Percentiles rank a stretch among this genome's conserved stretches.
Conservation (phyloP, 2,888 invertebrate genomes). For the Limnephilus marmoratus region DNA sequence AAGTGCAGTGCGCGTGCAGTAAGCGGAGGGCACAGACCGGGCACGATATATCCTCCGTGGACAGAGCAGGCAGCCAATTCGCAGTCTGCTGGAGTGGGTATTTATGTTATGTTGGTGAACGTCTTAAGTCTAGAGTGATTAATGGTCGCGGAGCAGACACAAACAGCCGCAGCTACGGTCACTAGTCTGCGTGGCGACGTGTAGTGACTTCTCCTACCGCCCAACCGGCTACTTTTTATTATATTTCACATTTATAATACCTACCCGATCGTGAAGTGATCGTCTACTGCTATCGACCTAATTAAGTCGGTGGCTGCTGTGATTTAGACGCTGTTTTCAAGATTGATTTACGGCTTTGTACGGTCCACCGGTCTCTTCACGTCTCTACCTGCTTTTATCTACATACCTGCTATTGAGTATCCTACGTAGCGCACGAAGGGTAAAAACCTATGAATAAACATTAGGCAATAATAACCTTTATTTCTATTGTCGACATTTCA, state of each 20-base stretch:
- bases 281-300: conserved; percentile 32
- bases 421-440: not conserved
- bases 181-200: conserved; percentile 31
- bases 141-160: not conserved
- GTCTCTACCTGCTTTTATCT: not conserved
- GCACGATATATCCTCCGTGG: not conserved
- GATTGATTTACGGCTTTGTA: conserved; percentile 32
- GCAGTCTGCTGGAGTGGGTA: not conserved
- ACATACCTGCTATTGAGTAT: not conserved
- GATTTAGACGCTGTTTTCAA: conserved; percentile 33
- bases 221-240: not conserved
- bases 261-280: not conserved
- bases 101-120: not conserved
- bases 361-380: not conserved
- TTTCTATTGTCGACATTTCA: not conserved
- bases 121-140: not conserved
- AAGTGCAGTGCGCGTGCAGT: not conserved
- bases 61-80: not conserved
- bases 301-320: conserved; percentile 31
- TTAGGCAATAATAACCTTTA: not conserved
- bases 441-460: not conserved
- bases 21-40: not conserved
- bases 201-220: not conserved
- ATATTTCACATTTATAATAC: conserved; percentile 28
- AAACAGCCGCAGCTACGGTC: not conserved